phyloP scores from a whole-genome alignment of 2,113 vertebrate genomes.

The Urocitellus parryii region DNA sequence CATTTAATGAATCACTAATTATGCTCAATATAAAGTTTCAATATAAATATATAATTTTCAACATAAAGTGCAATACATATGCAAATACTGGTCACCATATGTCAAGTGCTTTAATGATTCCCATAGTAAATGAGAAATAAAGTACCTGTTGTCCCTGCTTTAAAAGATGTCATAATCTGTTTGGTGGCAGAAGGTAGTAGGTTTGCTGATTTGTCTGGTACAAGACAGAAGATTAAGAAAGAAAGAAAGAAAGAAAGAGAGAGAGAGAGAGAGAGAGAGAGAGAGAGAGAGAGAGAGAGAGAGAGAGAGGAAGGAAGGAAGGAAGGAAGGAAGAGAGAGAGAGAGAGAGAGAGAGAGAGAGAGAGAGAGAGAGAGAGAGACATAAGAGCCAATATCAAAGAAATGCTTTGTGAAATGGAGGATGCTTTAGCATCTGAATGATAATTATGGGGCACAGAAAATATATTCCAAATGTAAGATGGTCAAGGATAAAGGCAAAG shows the following conservation, averaged over 20 bases:
- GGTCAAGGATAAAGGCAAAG: background rate
- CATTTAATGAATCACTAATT: conserved; percentile 10
- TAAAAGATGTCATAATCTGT: conserved; percentile 1
- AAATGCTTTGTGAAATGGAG: background rate
- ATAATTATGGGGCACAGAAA: background rate
- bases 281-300: too few relatives aligned
- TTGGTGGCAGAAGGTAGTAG: background rate
- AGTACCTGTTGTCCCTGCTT: background rate
- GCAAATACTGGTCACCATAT: background rate
- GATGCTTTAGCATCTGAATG: background rate
- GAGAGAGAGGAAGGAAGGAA: accelerated
- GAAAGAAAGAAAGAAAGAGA: background rate
- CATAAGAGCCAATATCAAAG: background rate
- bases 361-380: background rate
- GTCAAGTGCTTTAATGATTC: background rate
- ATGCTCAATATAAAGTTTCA: background rate
- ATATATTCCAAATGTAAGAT: background rate
- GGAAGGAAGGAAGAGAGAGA: accelerated
- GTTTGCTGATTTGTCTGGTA: background rate
- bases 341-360: too few relatives aligned
- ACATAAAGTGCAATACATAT: background rate
- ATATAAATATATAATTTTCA: background rate
- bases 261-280: too few relatives aligned
- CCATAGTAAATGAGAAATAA: background rate
- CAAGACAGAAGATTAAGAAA: background rate